These are phyloP conservation scores for Copsychus sechellarum DNA, from an alignment of 2,113 vertebrate genomes.

Conservation along the genomic window DNA sequence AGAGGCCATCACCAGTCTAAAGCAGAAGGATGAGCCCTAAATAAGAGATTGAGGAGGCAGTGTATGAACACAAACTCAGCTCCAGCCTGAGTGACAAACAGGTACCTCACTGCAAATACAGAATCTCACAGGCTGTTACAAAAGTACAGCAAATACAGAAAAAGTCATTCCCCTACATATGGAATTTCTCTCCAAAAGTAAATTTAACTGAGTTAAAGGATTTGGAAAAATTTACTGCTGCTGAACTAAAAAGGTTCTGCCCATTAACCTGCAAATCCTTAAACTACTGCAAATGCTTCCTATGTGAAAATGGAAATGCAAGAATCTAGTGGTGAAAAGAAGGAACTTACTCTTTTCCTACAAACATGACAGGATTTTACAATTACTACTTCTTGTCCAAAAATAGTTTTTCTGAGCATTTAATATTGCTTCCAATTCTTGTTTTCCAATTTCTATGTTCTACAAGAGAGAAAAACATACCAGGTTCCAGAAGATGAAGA, in stretches of 20 bases:
- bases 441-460: neutral
- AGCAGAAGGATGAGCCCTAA: neutral
- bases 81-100: neutral
- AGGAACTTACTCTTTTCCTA: neutral
- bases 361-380: neutral
- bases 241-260: neutral
- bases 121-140: neutral
- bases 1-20: neutral
- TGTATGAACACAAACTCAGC: neutral
- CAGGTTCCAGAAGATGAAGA: neutral
- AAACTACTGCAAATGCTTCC: neutral
- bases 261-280: neutral
- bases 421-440: neutral
- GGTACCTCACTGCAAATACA: neutral
- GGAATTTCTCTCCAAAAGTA: neutral
- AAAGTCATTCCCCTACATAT: neutral
- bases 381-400: neutral
- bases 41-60: neutral
- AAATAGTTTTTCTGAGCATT: neutral
- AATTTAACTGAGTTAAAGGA: neutral
- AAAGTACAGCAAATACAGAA: neutral
- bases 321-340: neutral
- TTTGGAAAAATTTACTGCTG: neutral
- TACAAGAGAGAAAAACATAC: neutral
- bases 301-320: neutral